Evolutionary conservation across 2,888 invertebrate genomes (phyloP).

Genomic region (Xestia rhomboidea): DNA sequence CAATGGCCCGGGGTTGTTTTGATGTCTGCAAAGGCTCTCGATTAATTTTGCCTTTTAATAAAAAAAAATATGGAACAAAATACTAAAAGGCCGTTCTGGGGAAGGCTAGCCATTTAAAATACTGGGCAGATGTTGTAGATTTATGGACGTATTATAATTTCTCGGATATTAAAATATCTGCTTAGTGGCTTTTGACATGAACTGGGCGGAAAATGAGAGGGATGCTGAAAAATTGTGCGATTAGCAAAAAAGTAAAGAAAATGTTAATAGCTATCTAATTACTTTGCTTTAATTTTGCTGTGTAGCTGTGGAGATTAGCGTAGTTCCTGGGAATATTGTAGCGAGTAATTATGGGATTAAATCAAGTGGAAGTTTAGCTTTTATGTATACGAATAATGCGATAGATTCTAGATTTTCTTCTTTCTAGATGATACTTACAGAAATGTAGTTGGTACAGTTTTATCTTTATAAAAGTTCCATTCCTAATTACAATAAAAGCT

Average conservation of each 20-base stretch:
- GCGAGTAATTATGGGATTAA: slow-evolving; percentile 36
- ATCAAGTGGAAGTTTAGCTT: slow-evolving; percentile 36
- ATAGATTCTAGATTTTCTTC: not conserved
- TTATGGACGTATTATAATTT: slow-evolving; percentile 72
- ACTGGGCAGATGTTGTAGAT: slow-evolving; percentile 77
- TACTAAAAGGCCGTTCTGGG: slow-evolving; percentile 72
- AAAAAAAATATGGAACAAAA: slow-evolving; percentile 81
- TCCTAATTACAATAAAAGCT: not conserved
- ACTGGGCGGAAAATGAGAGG: slow-evolving; percentile 67
- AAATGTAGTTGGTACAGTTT: too few relatives aligned
- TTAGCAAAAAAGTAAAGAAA: slow-evolving; percentile 64
- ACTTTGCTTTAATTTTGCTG: slow-evolving; percentile 47
- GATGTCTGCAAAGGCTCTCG: slow-evolving; percentile 86
- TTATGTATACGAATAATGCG: not conserved
- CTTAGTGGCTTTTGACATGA: slow-evolving; percentile 70
- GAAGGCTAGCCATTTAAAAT: slow-evolving; percentile 79
- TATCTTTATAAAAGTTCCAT: too few relatives aligned
- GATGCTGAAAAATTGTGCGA: slow-evolving; percentile 63
- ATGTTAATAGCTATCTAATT: slow-evolving; percentile 63
- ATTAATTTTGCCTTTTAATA: slow-evolving; percentile 87
- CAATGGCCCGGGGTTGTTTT: slow-evolving; percentile 87
- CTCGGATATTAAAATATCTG: slow-evolving; percentile 70
- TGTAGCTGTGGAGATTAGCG: slow-evolving; percentile 28
- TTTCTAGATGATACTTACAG: not conserved
- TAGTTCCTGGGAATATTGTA: slow-evolving; percentile 44